Evolutionary conservation across 1,140 invertebrate species (phyloP), one percentile per base, ranked within the genome.

Genomic region (Probaryconus sp.): DNA sequence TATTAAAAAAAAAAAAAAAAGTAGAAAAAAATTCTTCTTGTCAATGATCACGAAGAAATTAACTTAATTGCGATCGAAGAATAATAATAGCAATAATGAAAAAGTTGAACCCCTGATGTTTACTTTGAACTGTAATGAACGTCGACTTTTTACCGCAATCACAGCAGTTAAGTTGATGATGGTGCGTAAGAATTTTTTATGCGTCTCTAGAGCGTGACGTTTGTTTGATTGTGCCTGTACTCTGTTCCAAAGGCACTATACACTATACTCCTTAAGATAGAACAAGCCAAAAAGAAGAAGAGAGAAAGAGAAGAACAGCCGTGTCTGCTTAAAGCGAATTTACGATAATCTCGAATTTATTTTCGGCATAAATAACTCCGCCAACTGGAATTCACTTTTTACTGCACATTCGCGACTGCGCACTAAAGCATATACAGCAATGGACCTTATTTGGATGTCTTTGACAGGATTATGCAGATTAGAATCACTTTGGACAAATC

Each of bases 311-410:
- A 40, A 38, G 13, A 38, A 38, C 35, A 6, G 10, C 47, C 33
- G 26, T 28, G 37, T 48, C 48, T 26, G 40, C 50, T 65, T 40
- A 7, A 50, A 58, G 18, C 51, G 43, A 67, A 67, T 67, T 58
- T 48, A 67, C 63, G 63, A 67, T 67, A 67, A 67, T 67, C 63
- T 40, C 43, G 35, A 67, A 67, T 67, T 67, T 67, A 67, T 58
- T 67, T 56, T 67, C 24, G 51, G 37, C 63, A 50, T 56, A 67
- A 67, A 67, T 67, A 67, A 56, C 51, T 42, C 30, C 21, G 21
- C 61, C 28, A 56, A 37, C 31, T 40, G 43, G 42, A 33, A 58
- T 58, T 50, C 51, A 35, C 28, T 67, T 50, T 58, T 67, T 65
- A 35, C 18, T 35, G 26, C 61, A 0, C 26, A 31, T 10, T 13